A percentile compares a stretch with the other conserved stretches of the same genome.
These are phyloP conservation scores for Enhydra lutris DNA, from an alignment of 2,113 vertebrate species.

Conservation along the genomic window DNA sequence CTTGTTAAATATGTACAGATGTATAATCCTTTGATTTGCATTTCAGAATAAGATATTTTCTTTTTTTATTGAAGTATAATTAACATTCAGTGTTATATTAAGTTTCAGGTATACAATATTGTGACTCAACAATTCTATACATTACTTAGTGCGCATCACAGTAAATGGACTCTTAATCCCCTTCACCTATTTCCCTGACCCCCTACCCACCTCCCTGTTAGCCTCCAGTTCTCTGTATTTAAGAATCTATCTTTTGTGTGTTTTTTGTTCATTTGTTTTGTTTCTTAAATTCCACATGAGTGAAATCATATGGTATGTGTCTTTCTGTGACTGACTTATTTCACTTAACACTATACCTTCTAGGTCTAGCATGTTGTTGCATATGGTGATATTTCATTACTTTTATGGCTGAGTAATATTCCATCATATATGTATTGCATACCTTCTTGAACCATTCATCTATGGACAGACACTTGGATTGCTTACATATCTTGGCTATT, in stretches of 20 bases:
- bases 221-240: neutral
- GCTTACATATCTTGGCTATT: neutral
- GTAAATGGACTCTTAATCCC: neutral
- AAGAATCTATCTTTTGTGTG: neutral
- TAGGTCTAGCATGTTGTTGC: neutral
- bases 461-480: neutral
- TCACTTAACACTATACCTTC: neutral
- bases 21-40: neutral
- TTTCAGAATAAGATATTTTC: neutral
- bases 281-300: neutral
- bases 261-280: neutral
- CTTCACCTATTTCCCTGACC: neutral
- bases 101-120: neutral
- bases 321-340: neutral
- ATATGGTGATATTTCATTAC: neutral
- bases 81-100: neutral
- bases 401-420: neutral
- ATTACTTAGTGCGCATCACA: neutral
- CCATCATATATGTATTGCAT: neutral
- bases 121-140: neutral
- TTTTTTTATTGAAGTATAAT: neutral
- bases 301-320: neutral
- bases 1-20: neutral
- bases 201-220: neutral
- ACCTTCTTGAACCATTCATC: neutral